phyloP scores from a whole-genome alignment of 2,888 invertebrate genomes.

The Acronicta aceris region DNA sequence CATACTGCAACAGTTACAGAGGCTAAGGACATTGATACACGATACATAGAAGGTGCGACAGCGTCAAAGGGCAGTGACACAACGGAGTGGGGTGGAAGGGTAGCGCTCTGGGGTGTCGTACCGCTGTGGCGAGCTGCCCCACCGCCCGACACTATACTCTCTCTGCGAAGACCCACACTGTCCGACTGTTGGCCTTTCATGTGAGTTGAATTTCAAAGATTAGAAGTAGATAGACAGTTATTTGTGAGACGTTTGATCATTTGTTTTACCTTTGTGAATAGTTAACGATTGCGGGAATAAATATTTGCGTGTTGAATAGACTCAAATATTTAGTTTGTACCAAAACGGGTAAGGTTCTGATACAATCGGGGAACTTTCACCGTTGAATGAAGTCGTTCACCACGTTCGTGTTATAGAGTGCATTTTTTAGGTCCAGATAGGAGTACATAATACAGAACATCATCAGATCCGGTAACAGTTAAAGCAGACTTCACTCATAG shows the following conservation, averaged over 20 bases:
- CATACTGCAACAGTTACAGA: conserved; percentile 38
- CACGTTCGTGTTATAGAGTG: too few species aligned
- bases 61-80: conserved; percentile 72
- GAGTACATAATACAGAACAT: too few species aligned
- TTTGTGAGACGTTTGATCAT: conserved; percentile 2
- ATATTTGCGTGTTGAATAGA: too few species aligned
- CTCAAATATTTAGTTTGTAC: neutral
- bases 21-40: conserved; percentile 50
- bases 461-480: too few species aligned
- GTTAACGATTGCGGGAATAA: too few species aligned
- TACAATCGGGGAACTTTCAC: too few species aligned
- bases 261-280: conserved; percentile 1
- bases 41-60: conserved; percentile 65
- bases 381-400: too few species aligned
- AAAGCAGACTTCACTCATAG: too few species aligned
- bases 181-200: conserved; percentile 85
- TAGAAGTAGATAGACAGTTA: conserved; percentile 8
- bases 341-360: neutral
- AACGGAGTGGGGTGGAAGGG: conserved; percentile 74
- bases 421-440: too few species aligned
- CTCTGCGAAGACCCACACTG: conserved; percentile 75
- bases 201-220: conserved; percentile 59
- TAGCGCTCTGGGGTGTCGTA: conserved; percentile 79
- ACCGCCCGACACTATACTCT: conserved; percentile 77
- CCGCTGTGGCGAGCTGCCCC: conserved; percentile 79